Conservation (phyloP, 2,888 invertebrate species). For the Strigamia maritima region DNA sequence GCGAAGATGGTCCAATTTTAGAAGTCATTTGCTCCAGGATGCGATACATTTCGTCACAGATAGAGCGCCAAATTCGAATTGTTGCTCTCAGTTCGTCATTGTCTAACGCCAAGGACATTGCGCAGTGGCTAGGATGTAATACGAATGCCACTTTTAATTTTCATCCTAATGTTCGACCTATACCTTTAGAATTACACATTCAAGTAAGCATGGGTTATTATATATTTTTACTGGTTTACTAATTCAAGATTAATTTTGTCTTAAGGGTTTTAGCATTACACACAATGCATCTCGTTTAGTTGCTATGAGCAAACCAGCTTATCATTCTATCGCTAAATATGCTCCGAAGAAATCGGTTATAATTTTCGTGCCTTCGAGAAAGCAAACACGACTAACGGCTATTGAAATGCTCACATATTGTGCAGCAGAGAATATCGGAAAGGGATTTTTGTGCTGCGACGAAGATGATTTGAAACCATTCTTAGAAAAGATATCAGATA, state of each 20-base stretch:
- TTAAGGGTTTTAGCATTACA: slow-evolving; percentile 93
- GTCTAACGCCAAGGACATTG: slow-evolving; percentile 90
- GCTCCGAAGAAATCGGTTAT: slow-evolving; percentile 80
- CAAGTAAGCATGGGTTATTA: slow-evolving; percentile 51
- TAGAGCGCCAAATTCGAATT: slow-evolving; percentile 82
- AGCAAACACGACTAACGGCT: slow-evolving; percentile 89
- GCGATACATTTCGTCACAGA: slow-evolving; percentile 93
- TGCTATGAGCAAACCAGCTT: slow-evolving; percentile 97
- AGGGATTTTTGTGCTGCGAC: slow-evolving; percentile 83
- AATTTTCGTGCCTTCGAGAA: slow-evolving; percentile 86
- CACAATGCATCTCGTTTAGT: slow-evolving; percentile 94
- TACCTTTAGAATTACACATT: slow-evolving; percentile 92
- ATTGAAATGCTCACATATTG: slow-evolving; percentile 93
- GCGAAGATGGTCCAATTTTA: slow-evolving; percentile 69
- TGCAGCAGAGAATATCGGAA: slow-evolving; percentile 80
- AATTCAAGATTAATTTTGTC: slow-evolving; percentile 10
- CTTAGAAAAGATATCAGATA: slow-evolving; percentile 80
- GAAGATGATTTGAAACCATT: slow-evolving; percentile 84
- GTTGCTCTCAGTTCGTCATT: slow-evolving; percentile 90
- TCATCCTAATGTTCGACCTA: slow-evolving; percentile 93
- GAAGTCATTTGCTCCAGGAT: slow-evolving; percentile 87
- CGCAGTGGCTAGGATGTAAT: slow-evolving; percentile 94
- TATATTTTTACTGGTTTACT: background rate
- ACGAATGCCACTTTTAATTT: slow-evolving; percentile 95
- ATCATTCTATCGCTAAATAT: slow-evolving; percentile 82